Evolutionary conservation across 2,888 invertebrate genomes (phyloP).

Genomic region (Drosophila gaucha): DNA sequence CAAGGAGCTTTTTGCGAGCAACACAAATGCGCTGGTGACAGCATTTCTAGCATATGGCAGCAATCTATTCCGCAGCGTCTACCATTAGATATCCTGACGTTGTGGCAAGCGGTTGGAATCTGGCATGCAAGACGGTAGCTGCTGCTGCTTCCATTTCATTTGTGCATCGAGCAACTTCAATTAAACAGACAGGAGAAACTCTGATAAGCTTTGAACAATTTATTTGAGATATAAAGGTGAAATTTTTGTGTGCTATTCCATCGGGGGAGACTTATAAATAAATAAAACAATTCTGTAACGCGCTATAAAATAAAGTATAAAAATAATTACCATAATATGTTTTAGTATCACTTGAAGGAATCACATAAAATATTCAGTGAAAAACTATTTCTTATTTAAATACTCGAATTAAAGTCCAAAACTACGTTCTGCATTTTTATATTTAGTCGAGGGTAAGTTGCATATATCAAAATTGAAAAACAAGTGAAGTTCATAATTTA

Average conservation of each 20-base stretch:
- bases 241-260: background rate
- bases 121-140: slow-evolving; percentile 11
- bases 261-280: background rate
- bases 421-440: background rate
- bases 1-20: slow-evolving; percentile 46
- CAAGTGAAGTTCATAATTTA: background rate
- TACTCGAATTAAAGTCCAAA: background rate
- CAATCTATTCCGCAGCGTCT: slow-evolving; percentile 54
- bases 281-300: slow-evolving; percentile 1
- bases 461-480: background rate
- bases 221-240: slow-evolving; percentile 1
- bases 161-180: slow-evolving; percentile 30
- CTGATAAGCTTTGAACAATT: background rate
- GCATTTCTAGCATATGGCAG: slow-evolving; percentile 72
- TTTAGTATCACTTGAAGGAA: background rate
- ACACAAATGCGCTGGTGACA: slow-evolving; percentile 22
- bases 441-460: slow-evolving; percentile 12
- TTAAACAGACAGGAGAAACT: too few species aligned
- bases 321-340: background rate
- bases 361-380: background rate
- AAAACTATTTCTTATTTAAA: background rate
- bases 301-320: background rate
- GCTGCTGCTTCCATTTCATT: background rate
- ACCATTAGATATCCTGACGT: slow-evolving; percentile 77
- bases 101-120: slow-evolving; percentile 63